phyloP scores from a whole-genome alignment of 2,113 vertebrate genomes.

The Lota lota region DNA sequence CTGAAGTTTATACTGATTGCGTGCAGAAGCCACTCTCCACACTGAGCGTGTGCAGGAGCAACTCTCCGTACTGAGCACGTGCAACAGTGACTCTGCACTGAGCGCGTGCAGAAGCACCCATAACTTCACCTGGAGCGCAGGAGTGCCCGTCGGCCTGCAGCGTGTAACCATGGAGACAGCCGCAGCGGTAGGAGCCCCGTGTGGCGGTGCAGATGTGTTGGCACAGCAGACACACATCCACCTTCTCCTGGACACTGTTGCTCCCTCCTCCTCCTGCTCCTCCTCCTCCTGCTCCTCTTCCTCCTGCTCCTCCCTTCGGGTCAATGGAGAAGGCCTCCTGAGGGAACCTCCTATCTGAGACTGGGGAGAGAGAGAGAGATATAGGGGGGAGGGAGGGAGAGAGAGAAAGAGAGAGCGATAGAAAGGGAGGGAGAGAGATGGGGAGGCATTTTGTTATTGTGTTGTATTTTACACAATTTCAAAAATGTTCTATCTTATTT shows the following conservation, averaged over 20 bases:
- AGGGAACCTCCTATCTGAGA: constrained; percentile 75
- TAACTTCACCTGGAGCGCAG: constrained; percentile 76
- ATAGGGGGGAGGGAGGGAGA: neutral
- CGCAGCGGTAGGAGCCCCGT: constrained; percentile 82
- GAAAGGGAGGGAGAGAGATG: neutral
- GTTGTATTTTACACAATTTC: too few relatives aligned
- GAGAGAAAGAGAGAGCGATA: constrained; percentile 1
- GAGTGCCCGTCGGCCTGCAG: constrained; percentile 82
- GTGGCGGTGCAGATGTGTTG: constrained; percentile 79
- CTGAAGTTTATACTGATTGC: too few relatives aligned
- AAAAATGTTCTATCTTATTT: too few relatives aligned
- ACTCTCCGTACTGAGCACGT: too few relatives aligned
- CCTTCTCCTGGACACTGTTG: constrained; percentile 68
- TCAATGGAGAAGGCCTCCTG: constrained; percentile 81
- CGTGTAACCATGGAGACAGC: constrained; percentile 80
- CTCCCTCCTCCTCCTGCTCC: constrained; percentile 58
- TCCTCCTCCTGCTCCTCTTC: constrained; percentile 83
- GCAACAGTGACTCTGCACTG: too few relatives aligned
- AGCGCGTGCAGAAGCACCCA: neutral
- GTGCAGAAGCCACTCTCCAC: too few relatives aligned
- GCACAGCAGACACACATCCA: constrained; percentile 86
- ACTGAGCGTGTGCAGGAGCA: too few relatives aligned
- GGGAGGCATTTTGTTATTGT: too few relatives aligned
- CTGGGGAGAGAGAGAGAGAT: constrained; percentile 47
- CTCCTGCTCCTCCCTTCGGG: constrained; percentile 67